phyloP scores from a whole-genome alignment of 1,140 invertebrate species.

The Pteromalus puparum region DNA sequence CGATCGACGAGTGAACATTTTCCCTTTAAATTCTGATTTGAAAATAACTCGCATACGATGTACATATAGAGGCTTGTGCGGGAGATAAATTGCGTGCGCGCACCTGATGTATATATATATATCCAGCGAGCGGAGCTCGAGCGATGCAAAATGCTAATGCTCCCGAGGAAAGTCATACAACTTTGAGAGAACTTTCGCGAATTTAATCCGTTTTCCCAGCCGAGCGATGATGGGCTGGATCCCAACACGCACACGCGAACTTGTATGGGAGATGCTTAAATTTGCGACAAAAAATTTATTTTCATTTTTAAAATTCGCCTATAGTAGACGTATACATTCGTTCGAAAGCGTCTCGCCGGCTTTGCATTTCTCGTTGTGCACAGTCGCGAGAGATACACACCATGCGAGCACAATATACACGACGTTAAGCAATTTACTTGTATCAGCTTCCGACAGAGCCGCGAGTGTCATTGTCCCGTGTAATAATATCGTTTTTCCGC shows the following conservation, averaged over 20 bases:
- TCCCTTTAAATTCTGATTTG: slow-evolving; percentile 4
- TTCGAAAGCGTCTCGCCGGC: too few species aligned
- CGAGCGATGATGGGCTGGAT: slow-evolving; percentile 5
- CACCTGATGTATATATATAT: too few species aligned
- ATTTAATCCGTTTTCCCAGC: slow-evolving; percentile 10
- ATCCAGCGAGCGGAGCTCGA: not conserved
- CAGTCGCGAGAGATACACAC: too few species aligned
- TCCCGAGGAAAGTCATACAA: slow-evolving; percentile 25
- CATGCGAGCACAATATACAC: not conserved
- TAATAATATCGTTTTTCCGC: slow-evolving; percentile 20
- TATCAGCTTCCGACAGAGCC: not conserved
- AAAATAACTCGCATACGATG: not conserved
- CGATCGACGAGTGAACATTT: not conserved
- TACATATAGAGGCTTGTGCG: not conserved
- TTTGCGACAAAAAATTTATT: too few species aligned
- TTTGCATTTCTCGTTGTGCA: too few species aligned
- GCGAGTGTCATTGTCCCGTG: not conserved
- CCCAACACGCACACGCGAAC: too few species aligned
- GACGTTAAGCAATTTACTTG: not conserved
- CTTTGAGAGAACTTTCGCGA: slow-evolving; percentile 7
- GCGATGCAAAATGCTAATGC: slow-evolving; percentile 27
- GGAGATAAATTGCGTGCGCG: not conserved
- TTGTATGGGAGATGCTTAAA: too few species aligned
- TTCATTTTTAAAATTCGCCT: too few species aligned
- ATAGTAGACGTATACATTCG: too few species aligned